These are phyloP conservation scores for Labeo catla DNA, from an alignment of 2,113 vertebrate species.

Conservation along the genomic window DNA sequence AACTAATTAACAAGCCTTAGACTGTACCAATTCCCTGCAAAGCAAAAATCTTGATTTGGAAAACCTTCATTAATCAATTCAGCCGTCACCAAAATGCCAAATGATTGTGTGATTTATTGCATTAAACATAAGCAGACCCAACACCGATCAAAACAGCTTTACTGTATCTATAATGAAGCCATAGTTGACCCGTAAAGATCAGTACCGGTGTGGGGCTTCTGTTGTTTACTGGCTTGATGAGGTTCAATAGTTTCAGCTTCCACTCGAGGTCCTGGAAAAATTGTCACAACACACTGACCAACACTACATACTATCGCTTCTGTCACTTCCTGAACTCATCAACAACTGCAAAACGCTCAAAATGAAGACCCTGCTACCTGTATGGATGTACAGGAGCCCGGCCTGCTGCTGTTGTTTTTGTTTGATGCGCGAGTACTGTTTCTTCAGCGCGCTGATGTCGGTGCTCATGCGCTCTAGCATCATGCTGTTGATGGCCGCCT, in stretches of 20 bases:
- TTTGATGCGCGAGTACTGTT: conserved; percentile 92
- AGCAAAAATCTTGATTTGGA: not conserved
- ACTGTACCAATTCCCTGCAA: not conserved
- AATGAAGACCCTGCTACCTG: conserved; percentile 73
- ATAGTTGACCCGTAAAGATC: conserved; percentile 7
- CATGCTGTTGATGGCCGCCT: conserved; percentile 95
- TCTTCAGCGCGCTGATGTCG: conserved; percentile 91
- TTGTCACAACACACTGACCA: conserved; percentile 34
- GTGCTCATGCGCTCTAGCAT: conserved; percentile 99
- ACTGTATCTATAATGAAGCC: not conserved
- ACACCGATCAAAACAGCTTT: not conserved
- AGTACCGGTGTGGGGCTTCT: conserved; percentile 44
- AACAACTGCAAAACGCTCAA: not conserved
- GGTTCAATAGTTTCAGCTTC: conserved; percentile 54
- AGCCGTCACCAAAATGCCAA: not conserved
- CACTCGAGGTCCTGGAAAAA: conserved; percentile 53
- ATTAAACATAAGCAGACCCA: conserved; percentile 3
- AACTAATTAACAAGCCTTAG: not conserved
- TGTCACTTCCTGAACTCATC: not conserved
- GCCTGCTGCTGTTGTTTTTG: conserved; percentile 94
- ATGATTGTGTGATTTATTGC: not conserved
- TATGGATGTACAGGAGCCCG: conserved; percentile 89
- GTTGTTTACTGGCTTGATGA: conserved; percentile 46
- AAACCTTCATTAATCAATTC: not conserved
- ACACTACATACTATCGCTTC: not conserved